Percentiles rank a stretch among this genome's conserved stretches.
Evolutionary conservation across 2,888 invertebrate genomes (phyloP).

Genomic region (Ischnus inquisitorius): DNA sequence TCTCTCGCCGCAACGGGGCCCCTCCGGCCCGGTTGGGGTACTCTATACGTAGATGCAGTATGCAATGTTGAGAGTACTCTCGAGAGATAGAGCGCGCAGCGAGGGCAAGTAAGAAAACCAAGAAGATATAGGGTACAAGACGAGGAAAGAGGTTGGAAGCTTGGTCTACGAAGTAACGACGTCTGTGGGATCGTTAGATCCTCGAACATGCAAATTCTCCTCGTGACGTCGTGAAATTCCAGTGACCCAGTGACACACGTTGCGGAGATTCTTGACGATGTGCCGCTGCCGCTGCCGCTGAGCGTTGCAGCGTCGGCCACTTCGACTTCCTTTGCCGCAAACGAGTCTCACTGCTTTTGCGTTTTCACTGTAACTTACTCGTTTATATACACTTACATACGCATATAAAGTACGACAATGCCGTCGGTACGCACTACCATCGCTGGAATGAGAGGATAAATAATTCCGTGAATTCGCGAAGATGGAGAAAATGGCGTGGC

Average conservation of each 20-base stretch:
- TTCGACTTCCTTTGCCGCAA: constrained; percentile 20
- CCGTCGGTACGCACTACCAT: constrained; percentile 30
- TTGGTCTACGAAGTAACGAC: constrained; percentile 54
- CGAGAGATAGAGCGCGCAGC: constrained; percentile 19
- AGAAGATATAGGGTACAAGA: constrained; percentile 39
- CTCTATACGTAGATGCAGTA: constrained; percentile 38
- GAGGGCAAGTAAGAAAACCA: constrained; percentile 12
- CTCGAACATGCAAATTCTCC: constrained; percentile 67
- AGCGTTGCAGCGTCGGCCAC: constrained; percentile 34
- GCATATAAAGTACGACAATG: constrained; percentile 36
- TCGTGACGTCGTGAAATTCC: constrained; percentile 67
- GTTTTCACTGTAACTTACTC: not conserved
- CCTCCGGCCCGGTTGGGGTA: constrained; percentile 19
- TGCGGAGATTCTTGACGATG: constrained; percentile 62
- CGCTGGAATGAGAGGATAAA: constrained; percentile 41
- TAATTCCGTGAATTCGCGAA: constrained; percentile 44
- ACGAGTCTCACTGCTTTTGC: constrained; percentile 14
- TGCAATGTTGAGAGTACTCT: constrained; percentile 36
- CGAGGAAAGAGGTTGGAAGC: constrained; percentile 50
- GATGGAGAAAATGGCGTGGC: not conserved
- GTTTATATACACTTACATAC: not conserved
- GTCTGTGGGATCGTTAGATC: constrained; percentile 65
- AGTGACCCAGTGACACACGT: constrained; percentile 70
- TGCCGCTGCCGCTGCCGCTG: constrained; percentile 29
- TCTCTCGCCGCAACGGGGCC: constrained; percentile 50